Evolutionary conservation across 1,140 invertebrate genomes (phyloP).

Genomic region (Drosophila serrata): DNA sequence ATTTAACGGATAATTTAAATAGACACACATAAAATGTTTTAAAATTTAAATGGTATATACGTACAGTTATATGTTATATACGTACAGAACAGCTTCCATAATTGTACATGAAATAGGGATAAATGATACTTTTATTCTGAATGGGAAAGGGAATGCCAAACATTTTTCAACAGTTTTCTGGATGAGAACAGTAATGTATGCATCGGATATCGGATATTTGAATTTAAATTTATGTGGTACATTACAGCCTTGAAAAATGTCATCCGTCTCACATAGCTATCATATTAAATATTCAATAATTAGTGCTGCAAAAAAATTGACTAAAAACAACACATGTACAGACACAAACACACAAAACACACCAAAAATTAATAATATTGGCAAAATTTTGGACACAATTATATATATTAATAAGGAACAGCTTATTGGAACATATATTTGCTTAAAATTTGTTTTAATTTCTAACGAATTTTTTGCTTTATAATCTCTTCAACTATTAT

Average conservation of each 20-base stretch:
- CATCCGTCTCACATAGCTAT: background rate
- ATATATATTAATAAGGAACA: slow-evolving; percentile 1
- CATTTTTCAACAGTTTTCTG: background rate
- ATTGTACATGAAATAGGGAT: background rate
- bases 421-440: slow-evolving; percentile 47
- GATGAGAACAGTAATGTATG: background rate
- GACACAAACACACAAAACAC: slow-evolving; percentile 24
- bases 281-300: background rate
- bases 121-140: background rate
- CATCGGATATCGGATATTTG: slow-evolving; percentile 1
- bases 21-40: no score
- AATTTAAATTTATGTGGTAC: background rate
- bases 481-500: slow-evolving; percentile 25
- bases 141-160: background rate
- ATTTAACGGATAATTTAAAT: background rate
- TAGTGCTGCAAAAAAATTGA: background rate
- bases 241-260: background rate
- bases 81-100: background rate
- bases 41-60: no score
- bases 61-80: no score
- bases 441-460: slow-evolving; percentile 46
- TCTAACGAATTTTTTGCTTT: slow-evolving; percentile 38
- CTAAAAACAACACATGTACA: slow-evolving; percentile 12
- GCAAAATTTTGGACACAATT: slow-evolving; percentile 27
- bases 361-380: slow-evolving; percentile 33